These are phyloP conservation scores for Bellardia bayeri DNA, from an alignment of 2,888 invertebrate genomes.

Conservation along the genomic window DNA sequence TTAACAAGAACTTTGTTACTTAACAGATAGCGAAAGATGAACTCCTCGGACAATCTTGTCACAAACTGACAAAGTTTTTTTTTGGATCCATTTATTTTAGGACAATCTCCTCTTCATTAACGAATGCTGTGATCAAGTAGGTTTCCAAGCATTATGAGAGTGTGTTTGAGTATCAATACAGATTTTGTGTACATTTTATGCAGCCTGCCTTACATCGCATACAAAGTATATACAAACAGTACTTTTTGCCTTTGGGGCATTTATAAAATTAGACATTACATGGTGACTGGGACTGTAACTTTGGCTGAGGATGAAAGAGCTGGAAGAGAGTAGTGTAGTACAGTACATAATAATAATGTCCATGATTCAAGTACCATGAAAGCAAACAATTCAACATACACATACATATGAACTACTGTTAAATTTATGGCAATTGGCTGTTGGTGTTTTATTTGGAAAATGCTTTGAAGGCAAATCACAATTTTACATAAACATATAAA, in stretches of 20 bases:
- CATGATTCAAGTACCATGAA: conserved; percentile 51
- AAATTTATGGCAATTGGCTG: conserved; percentile 72
- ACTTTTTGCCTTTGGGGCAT: conserved; percentile 56
- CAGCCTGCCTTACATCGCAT: background rate
- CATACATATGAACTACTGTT: conserved; percentile 10
- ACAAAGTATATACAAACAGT: conserved; percentile 15
- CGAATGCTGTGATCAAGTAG: background rate
- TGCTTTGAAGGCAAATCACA: conserved; percentile 69
- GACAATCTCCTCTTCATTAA: no score
- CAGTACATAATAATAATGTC: conserved; percentile 56
- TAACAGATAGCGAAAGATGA: no score
- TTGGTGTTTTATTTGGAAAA: conserved; percentile 65
- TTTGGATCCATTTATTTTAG: no score
- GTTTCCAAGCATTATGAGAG: background rate
- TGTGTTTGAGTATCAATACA: conserved; percentile 12
- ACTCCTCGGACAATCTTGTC: no score
- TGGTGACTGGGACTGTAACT: conserved; percentile 36
- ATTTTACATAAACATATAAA: conserved; percentile 15
- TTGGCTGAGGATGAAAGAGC: background rate
- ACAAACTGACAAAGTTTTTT: no score
- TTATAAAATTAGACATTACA: conserved; percentile 68
- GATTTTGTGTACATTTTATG: background rate
- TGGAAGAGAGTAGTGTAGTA: background rate
- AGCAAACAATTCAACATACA: conserved; percentile 1
- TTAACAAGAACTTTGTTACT: no score